Evolutionary conservation across 2,797 vertebrate species (phyloP), one percentile per base, ranked within the genome.

Genomic region (Nannoperca obscura): DNA sequence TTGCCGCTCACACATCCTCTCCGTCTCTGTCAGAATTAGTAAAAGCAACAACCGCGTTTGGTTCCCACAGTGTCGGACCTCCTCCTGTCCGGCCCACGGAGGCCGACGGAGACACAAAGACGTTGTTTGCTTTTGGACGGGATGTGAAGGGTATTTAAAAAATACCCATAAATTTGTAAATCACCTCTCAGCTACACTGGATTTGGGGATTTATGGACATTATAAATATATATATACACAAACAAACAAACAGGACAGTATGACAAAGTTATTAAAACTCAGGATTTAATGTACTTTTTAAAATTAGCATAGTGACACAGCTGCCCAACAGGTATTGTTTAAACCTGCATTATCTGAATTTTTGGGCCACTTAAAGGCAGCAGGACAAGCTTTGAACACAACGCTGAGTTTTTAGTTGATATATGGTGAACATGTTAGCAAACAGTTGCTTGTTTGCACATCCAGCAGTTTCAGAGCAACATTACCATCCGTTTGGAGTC

Each of bases 41-140:
- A 72, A 80, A 84, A 80, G 7, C 80, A 83, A 76, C 88, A 75
- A 2, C 44, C 2, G 1, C 10, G 53, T n/a, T 71, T 40, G 30
- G 71, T 87, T 89, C 88, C 82, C 82, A 88, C 78, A 61, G 74
- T 15, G 65, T 73, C 44, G 30, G 24, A 55, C 10, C 54, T 69
- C 53, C 34, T 59, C 22, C 44, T 36, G 72, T 30, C 38, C 57
- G 53, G 4, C 13, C 20, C 4, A 13, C 1, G 1, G 11, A 64
- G n/a, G 15, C 42, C 10, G 24, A 38, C n/a, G 36, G 78, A 64
- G 46, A 32, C 64, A 55, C 12, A 11, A 24, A 34, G 1, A n/a
- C 15, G 3, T 2, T 42, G 13, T 62, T 49, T 11, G 19, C 27
- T 54, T 68, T 32, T 38, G 27, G 30, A 36, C 17, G 19, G 17